Conservation (phyloP, 2,888 invertebrate genomes). For the Agriopis aurantiaria region DNA sequence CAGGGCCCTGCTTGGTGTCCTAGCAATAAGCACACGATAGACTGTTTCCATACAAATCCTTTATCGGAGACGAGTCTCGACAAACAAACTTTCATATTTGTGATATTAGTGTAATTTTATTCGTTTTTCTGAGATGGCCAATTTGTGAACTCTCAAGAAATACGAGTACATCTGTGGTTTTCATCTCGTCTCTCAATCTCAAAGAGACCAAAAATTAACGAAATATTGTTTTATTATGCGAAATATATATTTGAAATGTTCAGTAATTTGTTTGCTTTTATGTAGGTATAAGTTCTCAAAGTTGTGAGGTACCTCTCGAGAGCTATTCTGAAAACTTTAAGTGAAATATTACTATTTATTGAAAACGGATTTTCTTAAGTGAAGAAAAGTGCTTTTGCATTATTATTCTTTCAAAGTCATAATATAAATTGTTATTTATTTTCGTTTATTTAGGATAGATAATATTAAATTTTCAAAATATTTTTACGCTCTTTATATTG, state of each 20-base stretch:
- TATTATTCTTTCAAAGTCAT: neutral
- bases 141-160: neutral
- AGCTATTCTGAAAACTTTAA: neutral
- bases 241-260: conserved; percentile 6
- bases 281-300: neutral
- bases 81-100: neutral
- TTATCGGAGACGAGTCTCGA: neutral
- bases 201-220: neutral
- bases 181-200: neutral
- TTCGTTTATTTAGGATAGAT: no score
- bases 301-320: neutral
- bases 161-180: neutral
- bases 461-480: no score
- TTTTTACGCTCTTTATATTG: no score
- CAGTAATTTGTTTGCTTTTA: conserved; percentile 5
- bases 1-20: no score
- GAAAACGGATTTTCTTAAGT: neutral
- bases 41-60: no score
- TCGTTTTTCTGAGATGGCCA: neutral
- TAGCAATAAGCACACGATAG: neutral
- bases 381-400: neutral
- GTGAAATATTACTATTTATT: no score
- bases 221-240: conserved; percentile 5
- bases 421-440: no score
- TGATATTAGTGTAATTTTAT: neutral